Conservation (phyloP, 1,140 invertebrate species). For the Venustaconcha ellipsiformis region DNA sequence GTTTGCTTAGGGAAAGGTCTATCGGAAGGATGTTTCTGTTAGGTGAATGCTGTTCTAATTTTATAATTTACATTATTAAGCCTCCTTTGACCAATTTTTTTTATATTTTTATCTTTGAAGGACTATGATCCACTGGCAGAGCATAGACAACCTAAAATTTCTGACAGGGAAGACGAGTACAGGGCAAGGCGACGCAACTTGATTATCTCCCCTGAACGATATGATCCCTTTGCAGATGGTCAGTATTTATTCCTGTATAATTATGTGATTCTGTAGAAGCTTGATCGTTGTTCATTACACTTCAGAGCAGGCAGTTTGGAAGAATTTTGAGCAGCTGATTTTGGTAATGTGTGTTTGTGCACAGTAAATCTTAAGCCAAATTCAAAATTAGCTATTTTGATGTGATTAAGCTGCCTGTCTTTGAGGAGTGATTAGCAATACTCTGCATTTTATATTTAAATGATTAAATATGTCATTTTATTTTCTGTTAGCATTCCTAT, state of each 20-base stretch:
- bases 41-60: neutral
- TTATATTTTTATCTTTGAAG: constrained; percentile 72
- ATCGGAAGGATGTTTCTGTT: neutral
- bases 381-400: no score
- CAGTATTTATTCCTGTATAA: constrained; percentile 66
- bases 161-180: constrained; percentile 97
- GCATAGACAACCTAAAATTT: constrained; percentile 84
- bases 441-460: no score
- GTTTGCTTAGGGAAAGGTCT: no score
- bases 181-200: constrained; percentile 83
- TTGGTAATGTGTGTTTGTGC: no score
- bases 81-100: neutral
- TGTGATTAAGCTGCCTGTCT: no score
- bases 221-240: constrained; percentile 98
- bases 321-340: neutral
- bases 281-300: neutral
- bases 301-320: neutral
- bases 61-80: neutral
- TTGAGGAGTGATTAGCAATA: no score
- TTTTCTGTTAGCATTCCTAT: no score
- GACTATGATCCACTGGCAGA: constrained; percentile 98
- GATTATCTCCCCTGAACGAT: constrained; percentile 94
- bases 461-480: no score
- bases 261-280: neutral
- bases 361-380: no score